Conservation (phyloP, 2,888 invertebrate species). For the Scelioninae gen. 1 region DNA sequence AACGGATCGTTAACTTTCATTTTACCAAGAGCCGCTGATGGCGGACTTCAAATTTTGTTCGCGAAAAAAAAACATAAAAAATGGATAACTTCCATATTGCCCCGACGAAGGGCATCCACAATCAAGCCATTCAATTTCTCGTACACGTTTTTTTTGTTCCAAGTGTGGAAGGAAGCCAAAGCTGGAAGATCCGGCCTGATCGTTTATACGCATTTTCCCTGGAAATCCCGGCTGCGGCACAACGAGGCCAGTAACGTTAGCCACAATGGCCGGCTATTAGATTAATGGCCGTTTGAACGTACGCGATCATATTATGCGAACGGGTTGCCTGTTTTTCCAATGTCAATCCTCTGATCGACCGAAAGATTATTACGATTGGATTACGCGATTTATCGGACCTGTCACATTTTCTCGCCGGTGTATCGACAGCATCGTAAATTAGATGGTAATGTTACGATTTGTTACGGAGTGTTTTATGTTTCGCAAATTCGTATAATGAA, state of each 20-base stretch:
- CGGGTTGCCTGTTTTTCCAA: constrained; percentile 55
- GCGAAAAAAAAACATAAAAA: constrained; percentile 9
- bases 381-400: constrained; percentile 43
- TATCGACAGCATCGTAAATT: constrained; percentile 36
- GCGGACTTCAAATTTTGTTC: constrained; percentile 16
- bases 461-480: neutral
- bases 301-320: constrained; percentile 61
- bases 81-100: constrained; percentile 32
- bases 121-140: constrained; percentile 43
- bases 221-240: constrained; percentile 50
- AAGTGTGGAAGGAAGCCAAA: constrained; percentile 37
- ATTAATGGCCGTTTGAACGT: constrained; percentile 63
- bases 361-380: constrained; percentile 57
- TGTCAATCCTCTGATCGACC: constrained; percentile 48
- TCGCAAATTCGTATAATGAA: constrained; percentile 12
- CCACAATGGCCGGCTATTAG: constrained; percentile 64
- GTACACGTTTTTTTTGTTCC: constrained; percentile 18
- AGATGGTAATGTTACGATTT: constrained; percentile 23
- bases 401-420: constrained; percentile 22
- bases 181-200: constrained; percentile 47
- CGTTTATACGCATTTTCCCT: constrained; percentile 62
- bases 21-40: constrained; percentile 28
- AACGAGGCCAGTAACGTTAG: constrained; percentile 58
- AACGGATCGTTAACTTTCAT: constrained; percentile 54
- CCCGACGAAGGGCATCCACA: constrained; percentile 13